Evolutionary conservation across 1,140 invertebrate species (phyloP), one percentile per base, ranked within the genome.

Genomic region (Melipona quadrifasciata): DNA sequence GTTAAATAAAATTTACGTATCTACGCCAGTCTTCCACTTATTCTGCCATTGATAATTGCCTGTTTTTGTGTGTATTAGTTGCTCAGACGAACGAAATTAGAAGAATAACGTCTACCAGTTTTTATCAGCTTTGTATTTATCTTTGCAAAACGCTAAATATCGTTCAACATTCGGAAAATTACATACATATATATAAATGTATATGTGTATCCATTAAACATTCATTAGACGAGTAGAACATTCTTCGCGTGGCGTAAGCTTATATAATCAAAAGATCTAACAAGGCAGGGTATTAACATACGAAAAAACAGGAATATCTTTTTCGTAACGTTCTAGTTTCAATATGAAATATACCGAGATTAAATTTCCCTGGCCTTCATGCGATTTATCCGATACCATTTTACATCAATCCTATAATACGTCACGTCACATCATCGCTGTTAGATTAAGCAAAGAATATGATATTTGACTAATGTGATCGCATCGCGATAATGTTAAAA

Each of bases 131-230:
- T 11, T 39, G 24, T 16, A 24, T 16, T 70, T 47, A n/a, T 27
- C 16, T 64, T 27, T 24, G 19, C 24, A 39, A 10, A 61, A 64
- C 34, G 34, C 57, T 27, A n/a, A 34, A 58, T 53, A n/a, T 53
- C 47, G 76, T 31, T 87, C 84, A 70, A 82, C 70, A 80, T 80
- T 77, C 67, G 31, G 53, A 83, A 34, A 68, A 72, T 87, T 74
- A 87, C 78, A 76, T 72, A 78, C 1, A 47, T 47, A n/a, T 74
- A 57, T 74, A 61, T 39, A 64, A 6, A 64, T 64, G n/a, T 77
- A 77, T 64, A 27, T 71, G 58, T 86, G 74, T 86, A 79, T 86
- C 70, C 67, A 72, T 85, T 87, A 85, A 89, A 89, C 83, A 89
- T 87, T 86, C 74, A 88, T 78, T 82, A 86, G 61, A 76, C 71